Conservation (phyloP, 1,140 invertebrate species). For the Hypothenemus hampei region DNA sequence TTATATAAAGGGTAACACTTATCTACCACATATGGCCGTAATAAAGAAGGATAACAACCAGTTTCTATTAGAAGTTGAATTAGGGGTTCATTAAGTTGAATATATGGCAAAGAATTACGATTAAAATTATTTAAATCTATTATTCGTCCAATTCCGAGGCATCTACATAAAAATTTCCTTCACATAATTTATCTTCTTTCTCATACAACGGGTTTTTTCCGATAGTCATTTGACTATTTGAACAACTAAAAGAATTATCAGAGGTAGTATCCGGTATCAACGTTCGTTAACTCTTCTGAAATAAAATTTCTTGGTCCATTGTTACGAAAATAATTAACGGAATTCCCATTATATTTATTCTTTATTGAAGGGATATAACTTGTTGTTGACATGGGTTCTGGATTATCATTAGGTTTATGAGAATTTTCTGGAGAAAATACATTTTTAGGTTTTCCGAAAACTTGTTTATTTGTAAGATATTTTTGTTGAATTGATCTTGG, state of each 20-base stretch:
- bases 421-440: conserved; percentile 9
- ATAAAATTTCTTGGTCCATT: background rate
- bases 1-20: conserved; percentile 27
- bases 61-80: conserved; percentile 32
- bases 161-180: conserved; percentile 4
- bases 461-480: conserved; percentile 25
- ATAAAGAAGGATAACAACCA: conserved; percentile 24
- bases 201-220: background rate
- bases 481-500: conserved; percentile 12
- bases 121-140: conserved; percentile 13
- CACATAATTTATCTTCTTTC: too few species aligned
- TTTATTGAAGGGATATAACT: background rate
- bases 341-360: too few species aligned
- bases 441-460: conserved; percentile 28
- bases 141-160: background rate
- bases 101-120: conserved; percentile 28
- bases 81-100: conserved; percentile 23
- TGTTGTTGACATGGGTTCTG: background rate
- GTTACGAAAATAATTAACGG: background rate
- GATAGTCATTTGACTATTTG: background rate
- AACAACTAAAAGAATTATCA: background rate
- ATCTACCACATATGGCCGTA: conserved; percentile 25
- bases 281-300: background rate
- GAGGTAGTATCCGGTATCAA: background rate
- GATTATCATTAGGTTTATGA: background rate